phyloP scores from a whole-genome alignment of 2,888 invertebrate genomes.

The Xiphydria camelus region DNA sequence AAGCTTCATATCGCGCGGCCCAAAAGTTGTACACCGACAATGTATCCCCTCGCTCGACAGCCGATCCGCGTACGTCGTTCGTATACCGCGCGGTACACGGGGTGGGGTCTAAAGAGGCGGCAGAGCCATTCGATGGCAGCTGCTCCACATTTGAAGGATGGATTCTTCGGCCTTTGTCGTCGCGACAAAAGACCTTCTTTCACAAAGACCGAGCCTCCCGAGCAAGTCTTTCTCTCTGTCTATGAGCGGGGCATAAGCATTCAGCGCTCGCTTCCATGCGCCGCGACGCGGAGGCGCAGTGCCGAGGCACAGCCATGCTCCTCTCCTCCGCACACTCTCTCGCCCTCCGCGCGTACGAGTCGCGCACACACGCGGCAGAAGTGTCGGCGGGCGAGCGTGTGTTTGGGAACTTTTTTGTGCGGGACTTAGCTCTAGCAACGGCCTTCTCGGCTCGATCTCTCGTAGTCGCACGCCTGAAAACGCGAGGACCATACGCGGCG shows the following conservation, averaged over 20 bases:
- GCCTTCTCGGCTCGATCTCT: neutral
- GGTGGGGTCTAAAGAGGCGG: conserved; percentile 25
- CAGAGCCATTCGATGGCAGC: conserved; percentile 54
- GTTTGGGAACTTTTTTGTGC: too few relatives aligned
- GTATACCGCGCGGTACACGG: neutral
- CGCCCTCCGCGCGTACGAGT: too few relatives aligned
- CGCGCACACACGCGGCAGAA: too few relatives aligned
- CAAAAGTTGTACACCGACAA: too few relatives aligned
- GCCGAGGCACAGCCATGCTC: too few relatives aligned
- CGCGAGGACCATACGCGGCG: too few relatives aligned
- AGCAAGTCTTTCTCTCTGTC: conserved; percentile 10
- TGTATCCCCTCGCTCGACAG: conserved; percentile 5
- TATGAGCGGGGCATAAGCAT: conserved; percentile 31
- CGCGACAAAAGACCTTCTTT: conserved; percentile 43
- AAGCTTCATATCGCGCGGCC: too few relatives aligned
- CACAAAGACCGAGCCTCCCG: conserved; percentile 14
- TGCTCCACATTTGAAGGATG: conserved; percentile 58
- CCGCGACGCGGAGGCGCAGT: neutral
- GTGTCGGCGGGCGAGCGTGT: too few relatives aligned
- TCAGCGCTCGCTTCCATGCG: conserved; percentile 15
- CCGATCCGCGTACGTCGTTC: neutral
- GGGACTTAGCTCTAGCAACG: too few relatives aligned
- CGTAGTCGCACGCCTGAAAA: neutral
- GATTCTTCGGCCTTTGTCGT: conserved; percentile 55
- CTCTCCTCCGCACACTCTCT: conserved; percentile 13